Evolutionary conservation across 1,140 invertebrate genomes (phyloP), one percentile per base, ranked within the genome.

Genomic region (Euura lappo): DNA sequence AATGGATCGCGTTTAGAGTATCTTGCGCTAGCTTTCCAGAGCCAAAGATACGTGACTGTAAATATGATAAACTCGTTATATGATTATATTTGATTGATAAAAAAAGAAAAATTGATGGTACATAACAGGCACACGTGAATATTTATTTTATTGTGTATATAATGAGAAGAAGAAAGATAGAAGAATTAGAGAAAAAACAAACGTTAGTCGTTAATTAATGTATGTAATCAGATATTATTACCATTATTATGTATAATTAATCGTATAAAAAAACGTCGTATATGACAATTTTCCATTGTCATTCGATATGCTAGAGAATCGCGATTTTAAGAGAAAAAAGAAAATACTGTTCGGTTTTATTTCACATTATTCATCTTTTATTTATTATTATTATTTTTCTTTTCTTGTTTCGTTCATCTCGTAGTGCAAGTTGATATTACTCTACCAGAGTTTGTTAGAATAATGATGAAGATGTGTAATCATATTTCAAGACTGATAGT

Each of bases 141-240:
- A 85, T 85, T 85, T 85, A 85, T 85, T 85, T 80, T 83, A 81
- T 76, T 83, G 81, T 85, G 82, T 83, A 84, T 84, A 85, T 82
- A 82, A 72, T 47, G 64, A 71, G 1, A 28, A 28, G 28, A 28
- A 68, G 65, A 13, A 71, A 68, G 46, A n/a, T 69, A 66, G 44
- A 70, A 47, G 70, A 75, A 68, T 67, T 67, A 72, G 7, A 51
- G 66, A 70, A n/a, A 45, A 28, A 28, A 28, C 28, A 28, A 28
- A 28, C 28, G 28, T 72, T 73, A 75, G 71, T 42, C 47, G 67
- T 75, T 71, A 70, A 72, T 64, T 28, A n/a, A 60, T 60, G 51
- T 60, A 60, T 60, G 51, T 60, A 60, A 60, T 60, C 51, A 60
- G 51, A 60, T 60, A 60, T 60, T 60, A 60, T 28, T 28, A 28